These are phyloP conservation scores for Hyppa rectilinea DNA, from an alignment of 2,888 invertebrate genomes.

Conservation along the genomic window DNA sequence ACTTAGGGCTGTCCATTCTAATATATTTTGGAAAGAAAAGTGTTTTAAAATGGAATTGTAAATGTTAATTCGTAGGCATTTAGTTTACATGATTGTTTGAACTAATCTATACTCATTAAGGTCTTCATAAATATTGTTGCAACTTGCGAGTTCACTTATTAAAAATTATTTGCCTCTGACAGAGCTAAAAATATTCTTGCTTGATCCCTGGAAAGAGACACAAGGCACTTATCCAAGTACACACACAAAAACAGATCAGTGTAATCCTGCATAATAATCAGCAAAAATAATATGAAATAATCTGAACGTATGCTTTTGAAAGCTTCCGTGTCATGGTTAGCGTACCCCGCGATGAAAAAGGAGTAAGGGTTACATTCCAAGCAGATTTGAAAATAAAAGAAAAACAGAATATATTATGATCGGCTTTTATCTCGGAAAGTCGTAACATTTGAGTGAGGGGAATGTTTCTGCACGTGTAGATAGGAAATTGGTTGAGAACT, in stretches of 20 bases:
- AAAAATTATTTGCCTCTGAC: neutral
- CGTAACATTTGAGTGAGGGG: slow-evolving; percentile 35
- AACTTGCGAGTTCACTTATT: neutral
- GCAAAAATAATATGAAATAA: slow-evolving; percentile 50
- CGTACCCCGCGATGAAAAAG: neutral
- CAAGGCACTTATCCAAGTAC: neutral
- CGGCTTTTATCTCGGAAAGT: slow-evolving; percentile 29
- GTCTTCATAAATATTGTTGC: neutral
- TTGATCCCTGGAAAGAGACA: neutral
- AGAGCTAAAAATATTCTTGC: neutral
- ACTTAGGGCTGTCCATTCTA: neutral
- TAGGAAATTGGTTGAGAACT: slow-evolving; percentile 20
- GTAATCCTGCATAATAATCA: slow-evolving; percentile 41
- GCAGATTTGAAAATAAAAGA: slow-evolving; percentile 52
- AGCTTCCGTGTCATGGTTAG: slow-evolving; percentile 16
- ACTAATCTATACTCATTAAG: neutral
- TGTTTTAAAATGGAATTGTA: neutral
- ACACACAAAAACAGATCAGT: slow-evolving; percentile 14
- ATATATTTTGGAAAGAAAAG: neutral
- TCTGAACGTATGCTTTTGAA: slow-evolving; percentile 26
- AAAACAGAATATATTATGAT: slow-evolving; percentile 51
- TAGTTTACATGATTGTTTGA: neutral
- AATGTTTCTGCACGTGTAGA: slow-evolving; percentile 27
- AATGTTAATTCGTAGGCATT: neutral
- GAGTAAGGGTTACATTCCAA: slow-evolving; percentile 26